These are phyloP conservation scores for Greenwoodochromis staneri DNA, from an alignment of 2,113 vertebrate genomes.

Conservation along the genomic window DNA sequence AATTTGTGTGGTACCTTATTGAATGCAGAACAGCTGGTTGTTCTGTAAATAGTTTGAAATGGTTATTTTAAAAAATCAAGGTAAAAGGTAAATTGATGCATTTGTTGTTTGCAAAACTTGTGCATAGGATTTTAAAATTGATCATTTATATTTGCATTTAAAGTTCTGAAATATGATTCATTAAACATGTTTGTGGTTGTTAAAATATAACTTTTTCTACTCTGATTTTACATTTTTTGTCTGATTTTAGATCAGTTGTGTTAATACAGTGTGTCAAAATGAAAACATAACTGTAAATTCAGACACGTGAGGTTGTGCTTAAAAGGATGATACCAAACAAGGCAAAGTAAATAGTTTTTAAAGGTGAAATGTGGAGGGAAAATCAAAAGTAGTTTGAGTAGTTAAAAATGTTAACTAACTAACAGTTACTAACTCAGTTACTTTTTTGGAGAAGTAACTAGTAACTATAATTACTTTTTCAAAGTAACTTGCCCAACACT, in stretches of 20 bases:
- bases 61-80: too few relatives aligned
- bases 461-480: not conserved
- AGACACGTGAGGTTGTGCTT: accelerated
- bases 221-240: accelerated
- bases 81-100: too few relatives aligned
- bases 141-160: too few relatives aligned
- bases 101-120: too few relatives aligned
- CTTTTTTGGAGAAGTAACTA: not conserved
- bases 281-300: not conserved
- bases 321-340: not conserved
- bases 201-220: not conserved
- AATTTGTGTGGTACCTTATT: accelerated
- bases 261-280: accelerated
- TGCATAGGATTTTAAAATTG: too few relatives aligned
- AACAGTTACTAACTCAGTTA: not conserved
- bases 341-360: not conserved
- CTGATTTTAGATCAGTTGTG: not conserved
- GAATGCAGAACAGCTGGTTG: too few relatives aligned
- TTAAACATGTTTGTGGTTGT: not conserved
- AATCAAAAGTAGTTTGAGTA: not conserved
- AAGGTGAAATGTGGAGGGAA: not conserved
- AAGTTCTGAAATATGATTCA: too few relatives aligned
- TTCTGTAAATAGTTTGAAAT: too few relatives aligned
- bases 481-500: not conserved
- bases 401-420: not conserved